Conservation (phyloP, 2,113 vertebrate genomes). For the Planiliza haematocheilus region DNA sequence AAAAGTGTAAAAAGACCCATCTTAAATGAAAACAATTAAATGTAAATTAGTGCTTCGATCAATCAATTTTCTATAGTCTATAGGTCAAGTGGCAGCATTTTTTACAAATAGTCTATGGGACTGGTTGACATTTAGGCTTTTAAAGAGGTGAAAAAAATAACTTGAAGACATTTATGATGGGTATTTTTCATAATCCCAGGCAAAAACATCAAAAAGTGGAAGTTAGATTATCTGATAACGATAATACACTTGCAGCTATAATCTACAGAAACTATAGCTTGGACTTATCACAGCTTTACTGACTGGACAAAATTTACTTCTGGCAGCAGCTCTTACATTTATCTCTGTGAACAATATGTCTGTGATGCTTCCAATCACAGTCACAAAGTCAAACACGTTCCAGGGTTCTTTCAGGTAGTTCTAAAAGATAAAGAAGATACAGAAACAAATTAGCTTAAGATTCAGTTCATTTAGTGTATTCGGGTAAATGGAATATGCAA, state of each 20-base stretch:
- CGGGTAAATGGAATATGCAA: too few species aligned
- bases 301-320: neutral
- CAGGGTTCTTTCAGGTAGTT: constrained; percentile 95
- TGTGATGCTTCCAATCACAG: constrained; percentile 98
- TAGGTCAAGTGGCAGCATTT: neutral
- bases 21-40: neutral
- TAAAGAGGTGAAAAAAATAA: neutral
- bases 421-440: constrained; percentile 42
- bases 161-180: neutral
- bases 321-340: constrained; percentile 85
- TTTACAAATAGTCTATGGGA: too few species aligned
- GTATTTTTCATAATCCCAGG: neutral
- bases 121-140: neutral
- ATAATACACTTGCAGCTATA: neutral
- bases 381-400: constrained; percentile 99
- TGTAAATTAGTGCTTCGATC: neutral
- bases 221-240: neutral
- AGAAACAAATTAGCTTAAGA: neutral
- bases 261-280: neutral
- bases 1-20: constrained; percentile 6
- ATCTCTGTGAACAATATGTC: constrained; percentile 99
- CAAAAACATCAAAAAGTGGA: neutral
- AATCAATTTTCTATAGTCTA: too few species aligned
- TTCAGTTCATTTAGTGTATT: too few species aligned
- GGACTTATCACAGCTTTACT: neutral